Base-by-base conservation (phyloP, 2,888 invertebrate species). In the Corbicula japonica region DNA sequence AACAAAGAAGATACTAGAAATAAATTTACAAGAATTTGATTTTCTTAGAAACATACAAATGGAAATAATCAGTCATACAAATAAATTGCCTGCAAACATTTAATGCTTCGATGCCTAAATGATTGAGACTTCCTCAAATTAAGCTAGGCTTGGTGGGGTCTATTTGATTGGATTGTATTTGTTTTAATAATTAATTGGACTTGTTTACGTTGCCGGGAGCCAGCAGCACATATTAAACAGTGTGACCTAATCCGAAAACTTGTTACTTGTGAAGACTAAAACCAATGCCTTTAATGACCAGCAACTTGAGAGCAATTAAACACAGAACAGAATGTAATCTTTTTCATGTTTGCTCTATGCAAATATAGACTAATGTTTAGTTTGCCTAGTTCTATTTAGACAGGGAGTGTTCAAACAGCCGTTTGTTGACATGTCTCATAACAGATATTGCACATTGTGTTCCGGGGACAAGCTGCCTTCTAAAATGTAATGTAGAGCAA, bases 361-460 rank as follows among this genome's bases (percentile, higher is more conserved):
- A 80, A 80, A 80, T 65, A 80, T 34, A 72, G 76, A 72, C 80
- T 80, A 76, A 80, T 80, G 80, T 76, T 69, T 69, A 76, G 80
- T 80, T 80, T 72, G 76, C 71, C 62, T 48, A 41, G 63, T 61
- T 63, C 44, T 80, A 69, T 80, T 80, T 76, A 32, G 34, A 73
- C 65, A 63, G 21, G 52, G 62, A 50, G 71, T 72, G 76, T 76
- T 72, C 61, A 76, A 80, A 80, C 80, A 80, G 8, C 34, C 35
- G 5, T 30, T 21, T 80, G 61, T 80, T 80, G 76, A 63, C 63
- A 32, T 50, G 48, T 50, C 76, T 65, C 69, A 68, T 72, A 73
- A 63, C 76, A 76, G 72, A 76, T 76, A 80, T 76, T 76, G 76
- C 80, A 69, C 63, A 80, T 69, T 69, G 80, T 68, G 58, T 75